Percentiles rank a stretch among this genome's conserved stretches.
phyloP scores from a whole-genome alignment of 2,888 invertebrate genomes.

The Pecten maximus region DNA sequence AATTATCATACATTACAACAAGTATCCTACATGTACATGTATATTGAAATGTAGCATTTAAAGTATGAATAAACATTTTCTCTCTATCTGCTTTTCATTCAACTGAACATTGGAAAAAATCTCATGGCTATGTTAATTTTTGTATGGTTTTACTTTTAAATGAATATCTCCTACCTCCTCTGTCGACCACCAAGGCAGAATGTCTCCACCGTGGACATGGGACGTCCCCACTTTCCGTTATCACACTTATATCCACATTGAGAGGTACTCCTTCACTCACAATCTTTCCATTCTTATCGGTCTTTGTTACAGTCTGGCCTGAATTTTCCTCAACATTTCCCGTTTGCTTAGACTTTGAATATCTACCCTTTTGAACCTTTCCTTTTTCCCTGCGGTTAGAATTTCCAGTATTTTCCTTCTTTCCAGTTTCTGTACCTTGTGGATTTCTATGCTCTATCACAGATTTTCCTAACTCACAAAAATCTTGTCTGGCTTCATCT shows the following conservation, averaged over 20 bases:
- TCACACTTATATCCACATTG: constrained; percentile 42
- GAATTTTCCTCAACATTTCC: neutral
- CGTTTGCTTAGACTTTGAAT: neutral
- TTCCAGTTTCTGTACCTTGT: neutral
- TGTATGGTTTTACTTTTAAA: neutral
- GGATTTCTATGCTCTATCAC: neutral
- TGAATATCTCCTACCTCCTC: constrained; percentile 64
- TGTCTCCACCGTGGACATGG: constrained; percentile 82
- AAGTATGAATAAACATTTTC: too few species aligned
- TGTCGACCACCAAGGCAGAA: constrained; percentile 70
- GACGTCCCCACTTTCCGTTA: constrained; percentile 64
- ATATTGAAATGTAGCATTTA: too few species aligned
- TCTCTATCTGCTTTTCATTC: too few species aligned
- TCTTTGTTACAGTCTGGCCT: neutral
- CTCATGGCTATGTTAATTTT: too few species aligned
- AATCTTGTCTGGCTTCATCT: neutral
- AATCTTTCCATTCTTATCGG: neutral
- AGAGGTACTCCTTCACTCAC: neutral
- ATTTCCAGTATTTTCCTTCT: neutral
- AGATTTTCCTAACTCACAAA: neutral
- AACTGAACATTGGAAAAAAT: too few species aligned
- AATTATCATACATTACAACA: too few species aligned
- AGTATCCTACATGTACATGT: too few species aligned
- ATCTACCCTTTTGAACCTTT: neutral
- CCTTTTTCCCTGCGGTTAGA: neutral